Conservation (phyloP, 2,113 vertebrate genomes). For the Hystrix cristata region DNA sequence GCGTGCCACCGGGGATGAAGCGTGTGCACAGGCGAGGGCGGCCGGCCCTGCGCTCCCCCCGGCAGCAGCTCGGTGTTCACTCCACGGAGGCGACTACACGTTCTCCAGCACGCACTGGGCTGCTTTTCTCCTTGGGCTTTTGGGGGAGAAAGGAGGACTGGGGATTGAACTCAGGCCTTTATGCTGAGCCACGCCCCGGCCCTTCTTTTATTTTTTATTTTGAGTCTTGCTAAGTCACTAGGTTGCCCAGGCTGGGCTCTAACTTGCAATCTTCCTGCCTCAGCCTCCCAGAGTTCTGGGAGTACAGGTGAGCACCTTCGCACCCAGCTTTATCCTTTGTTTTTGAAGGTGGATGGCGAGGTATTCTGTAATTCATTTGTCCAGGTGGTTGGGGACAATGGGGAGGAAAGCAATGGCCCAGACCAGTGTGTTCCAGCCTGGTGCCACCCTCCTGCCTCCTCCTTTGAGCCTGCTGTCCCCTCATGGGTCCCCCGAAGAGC, state of each 20-base stretch:
- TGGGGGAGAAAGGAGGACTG: neutral
- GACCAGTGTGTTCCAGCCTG: too few species aligned
- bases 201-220: neutral
- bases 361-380: neutral
- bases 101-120: neutral
- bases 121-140: neutral
- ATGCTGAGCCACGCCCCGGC: neutral
- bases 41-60: neutral
- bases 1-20: too few species aligned
- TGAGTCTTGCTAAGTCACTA: neutral
- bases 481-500: neutral
- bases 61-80: neutral
- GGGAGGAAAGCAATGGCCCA: neutral
- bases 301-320: neutral
- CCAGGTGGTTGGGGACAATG: neutral
- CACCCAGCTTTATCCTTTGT: neutral
- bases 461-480: neutral
- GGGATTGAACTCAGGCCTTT: neutral
- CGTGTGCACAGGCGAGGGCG: neutral
- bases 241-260: neutral
- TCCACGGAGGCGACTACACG: neutral
- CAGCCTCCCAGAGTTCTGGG: neutral
- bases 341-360: neutral
- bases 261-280: neutral
- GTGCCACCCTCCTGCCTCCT: neutral